Conservation (phyloP, 2,797 vertebrate species). For the Anableps anableps region DNA sequence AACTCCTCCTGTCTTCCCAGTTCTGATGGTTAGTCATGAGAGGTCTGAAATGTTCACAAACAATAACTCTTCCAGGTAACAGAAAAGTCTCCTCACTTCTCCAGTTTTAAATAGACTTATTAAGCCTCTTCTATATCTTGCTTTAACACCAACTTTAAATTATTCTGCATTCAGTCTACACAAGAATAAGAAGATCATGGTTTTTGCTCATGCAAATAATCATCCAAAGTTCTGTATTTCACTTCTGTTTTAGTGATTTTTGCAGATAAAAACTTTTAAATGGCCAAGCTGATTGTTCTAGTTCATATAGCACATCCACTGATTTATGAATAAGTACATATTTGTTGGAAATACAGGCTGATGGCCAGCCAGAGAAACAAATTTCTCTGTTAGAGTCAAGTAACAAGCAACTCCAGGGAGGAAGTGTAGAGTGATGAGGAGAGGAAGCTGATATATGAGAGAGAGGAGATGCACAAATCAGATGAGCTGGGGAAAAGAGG, state of each 20-base stretch:
- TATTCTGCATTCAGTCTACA: neutral
- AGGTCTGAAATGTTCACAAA: too few species aligned
- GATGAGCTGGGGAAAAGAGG: slow-evolving; percentile 5
- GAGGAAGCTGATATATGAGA: slow-evolving; percentile 14
- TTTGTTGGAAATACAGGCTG: slow-evolving; percentile 26
- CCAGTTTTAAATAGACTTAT: too few species aligned
- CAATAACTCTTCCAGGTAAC: neutral
- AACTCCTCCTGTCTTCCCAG: too few species aligned
- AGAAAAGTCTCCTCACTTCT: neutral
- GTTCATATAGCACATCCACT: slow-evolving; percentile 1
- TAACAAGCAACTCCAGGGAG: slow-evolving; percentile 31
- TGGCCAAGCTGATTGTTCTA: neutral
- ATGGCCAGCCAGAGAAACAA: slow-evolving; percentile 45
- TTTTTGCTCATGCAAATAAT: neutral
- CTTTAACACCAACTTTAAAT: neutral
- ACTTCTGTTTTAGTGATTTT: neutral
- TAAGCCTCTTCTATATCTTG: neutral
- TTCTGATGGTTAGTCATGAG: too few species aligned
- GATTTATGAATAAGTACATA: slow-evolving; percentile 43
- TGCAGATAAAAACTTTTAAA: too few species aligned
- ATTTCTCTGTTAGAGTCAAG: slow-evolving; percentile 52
- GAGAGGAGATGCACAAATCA: slow-evolving; percentile 24
- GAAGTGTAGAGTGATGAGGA: slow-evolving; percentile 12
- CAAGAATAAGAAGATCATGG: neutral
- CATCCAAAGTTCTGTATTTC: neutral